These are phyloP conservation scores for Saccostrea glomerata DNA, from an alignment of 1,140 invertebrate species.

Conservation along the genomic window DNA sequence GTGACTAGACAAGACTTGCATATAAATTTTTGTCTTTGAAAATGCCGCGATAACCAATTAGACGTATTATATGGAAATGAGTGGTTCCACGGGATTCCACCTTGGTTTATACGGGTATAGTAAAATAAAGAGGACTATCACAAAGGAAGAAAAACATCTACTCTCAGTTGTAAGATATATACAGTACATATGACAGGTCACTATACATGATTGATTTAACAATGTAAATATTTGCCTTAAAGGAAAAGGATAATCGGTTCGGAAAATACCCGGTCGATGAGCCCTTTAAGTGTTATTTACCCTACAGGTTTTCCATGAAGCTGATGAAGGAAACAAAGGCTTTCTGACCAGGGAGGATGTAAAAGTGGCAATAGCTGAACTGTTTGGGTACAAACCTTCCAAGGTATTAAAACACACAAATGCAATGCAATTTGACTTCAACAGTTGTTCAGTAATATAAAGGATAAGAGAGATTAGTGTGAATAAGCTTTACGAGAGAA, in stretches of 20 bases:
- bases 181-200: neutral
- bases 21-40: conserved; percentile 28
- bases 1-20: conserved; percentile 36
- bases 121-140: conserved; percentile 45
- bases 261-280: too few species aligned
- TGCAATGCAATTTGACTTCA: too few species aligned
- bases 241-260: too few species aligned
- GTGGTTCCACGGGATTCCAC: conserved; percentile 53
- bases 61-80: conserved; percentile 38
- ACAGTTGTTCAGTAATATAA: too few species aligned
- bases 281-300: neutral
- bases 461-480: too few species aligned
- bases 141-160: conserved; percentile 58
- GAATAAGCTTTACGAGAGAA: too few species aligned
- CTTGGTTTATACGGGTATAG: conserved; percentile 57
- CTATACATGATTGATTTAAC: too few species aligned
- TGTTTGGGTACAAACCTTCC: conserved; percentile 77
- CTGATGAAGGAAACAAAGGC: conserved; percentile 69
- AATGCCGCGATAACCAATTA: conserved; percentile 4
- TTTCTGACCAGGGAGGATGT: conserved; percentile 73
- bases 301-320: conserved; percentile 70
- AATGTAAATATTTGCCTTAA: too few species aligned
- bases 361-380: conserved; percentile 72
- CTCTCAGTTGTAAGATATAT: conserved; percentile 24
- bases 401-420: conserved; percentile 67